phyloP scores from a whole-genome alignment of 2,113 vertebrate genomes.

The Mesocricetus auratus region DNA sequence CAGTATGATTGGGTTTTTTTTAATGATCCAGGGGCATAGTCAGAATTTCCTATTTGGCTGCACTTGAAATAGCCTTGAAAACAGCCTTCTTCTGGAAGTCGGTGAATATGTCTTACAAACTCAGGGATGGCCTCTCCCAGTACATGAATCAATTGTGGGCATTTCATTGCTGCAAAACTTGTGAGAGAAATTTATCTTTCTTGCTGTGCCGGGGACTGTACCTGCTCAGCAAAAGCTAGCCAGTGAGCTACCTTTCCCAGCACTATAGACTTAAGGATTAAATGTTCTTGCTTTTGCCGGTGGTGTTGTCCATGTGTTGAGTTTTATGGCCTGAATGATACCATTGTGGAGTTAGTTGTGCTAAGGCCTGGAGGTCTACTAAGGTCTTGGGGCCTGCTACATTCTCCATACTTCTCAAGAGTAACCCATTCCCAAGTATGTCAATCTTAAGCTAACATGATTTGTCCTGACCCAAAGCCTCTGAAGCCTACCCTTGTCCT shows the following conservation, averaged over 20 bases:
- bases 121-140: rapidly evolving
- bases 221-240: not conserved
- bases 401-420: not conserved
- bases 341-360: not conserved
- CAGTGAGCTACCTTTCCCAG: not conserved
- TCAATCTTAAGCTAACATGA: not conserved
- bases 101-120: not conserved
- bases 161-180: not conserved
- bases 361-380: not conserved
- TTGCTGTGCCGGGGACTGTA: not conserved
- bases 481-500: not conserved
- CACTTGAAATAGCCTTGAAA: not conserved
- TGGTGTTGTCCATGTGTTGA: not conserved
- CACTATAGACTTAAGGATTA: not conserved
- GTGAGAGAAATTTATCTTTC: not conserved
- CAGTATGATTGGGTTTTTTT: not conserved
- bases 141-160: not conserved
- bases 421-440: not conserved
- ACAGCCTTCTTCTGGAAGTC: not conserved
- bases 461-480: not conserved
- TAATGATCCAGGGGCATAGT: not conserved
- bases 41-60: not conserved
- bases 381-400: not conserved
- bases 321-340: not conserved
- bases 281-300: not conserved